Evolutionary conservation across 2,888 invertebrate genomes (phyloP).

Genomic region (Icerya purchasi): DNA sequence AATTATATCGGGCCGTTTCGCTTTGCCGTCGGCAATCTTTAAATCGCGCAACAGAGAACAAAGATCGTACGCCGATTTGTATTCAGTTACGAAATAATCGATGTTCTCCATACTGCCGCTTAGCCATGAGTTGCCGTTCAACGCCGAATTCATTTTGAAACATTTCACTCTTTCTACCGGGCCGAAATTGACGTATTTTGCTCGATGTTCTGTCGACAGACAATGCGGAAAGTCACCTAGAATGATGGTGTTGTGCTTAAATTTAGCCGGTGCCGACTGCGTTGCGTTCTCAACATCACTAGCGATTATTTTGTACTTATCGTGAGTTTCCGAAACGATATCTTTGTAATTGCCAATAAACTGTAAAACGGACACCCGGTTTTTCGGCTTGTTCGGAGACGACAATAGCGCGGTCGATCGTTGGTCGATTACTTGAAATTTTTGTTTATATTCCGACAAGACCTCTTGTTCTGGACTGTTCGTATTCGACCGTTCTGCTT

Average conservation of each 20-base stretch:
- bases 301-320: background rate
- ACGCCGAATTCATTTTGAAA: background rate
- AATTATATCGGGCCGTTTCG: background rate
- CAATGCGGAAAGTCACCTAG: background rate
- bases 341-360: background rate
- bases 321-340: background rate
- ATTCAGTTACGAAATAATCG: background rate
- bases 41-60: background rate
- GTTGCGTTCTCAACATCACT: too few relatives aligned
- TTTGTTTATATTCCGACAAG: background rate
- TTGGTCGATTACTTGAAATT: background rate
- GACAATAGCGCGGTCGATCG: background rate
- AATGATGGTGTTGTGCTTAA: background rate
- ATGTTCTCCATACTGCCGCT: background rate
- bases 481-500: background rate
- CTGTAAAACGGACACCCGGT: background rate
- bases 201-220: background rate
- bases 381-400: too few relatives aligned
- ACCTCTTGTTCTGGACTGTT: background rate
- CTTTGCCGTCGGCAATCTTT: background rate
- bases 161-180: background rate
- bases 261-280: background rate
- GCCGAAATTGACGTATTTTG: background rate
- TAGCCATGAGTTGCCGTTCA: background rate
- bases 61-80: background rate